Percentiles rank a stretch among this genome's conserved stretches.
These are phyloP conservation scores for Perccottus glenii DNA, from an alignment of 2,113 vertebrate species.

Conservation along the genomic window DNA sequence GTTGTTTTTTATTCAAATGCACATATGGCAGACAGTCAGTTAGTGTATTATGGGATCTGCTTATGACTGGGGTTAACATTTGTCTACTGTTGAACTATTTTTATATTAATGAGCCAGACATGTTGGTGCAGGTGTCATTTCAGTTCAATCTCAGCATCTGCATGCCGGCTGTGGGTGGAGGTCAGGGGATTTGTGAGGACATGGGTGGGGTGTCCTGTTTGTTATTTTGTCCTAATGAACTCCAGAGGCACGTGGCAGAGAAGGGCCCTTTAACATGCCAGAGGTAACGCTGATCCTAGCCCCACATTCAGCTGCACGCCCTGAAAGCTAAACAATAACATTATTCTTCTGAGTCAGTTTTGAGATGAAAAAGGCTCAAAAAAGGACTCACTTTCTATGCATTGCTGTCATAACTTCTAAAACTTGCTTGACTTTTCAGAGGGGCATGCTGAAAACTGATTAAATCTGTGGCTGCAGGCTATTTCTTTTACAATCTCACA, in stretches of 20 bases:
- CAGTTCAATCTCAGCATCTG: constrained; percentile 46
- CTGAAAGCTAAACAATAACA: constrained; percentile 66
- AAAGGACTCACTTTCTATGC: constrained; percentile 6
- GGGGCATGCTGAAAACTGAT: constrained; percentile 22
- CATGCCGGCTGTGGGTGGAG: constrained; percentile 30
- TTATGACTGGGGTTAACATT: constrained; percentile 6
- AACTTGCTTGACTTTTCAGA: constrained; percentile 21
- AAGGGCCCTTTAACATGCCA: constrained; percentile 40
- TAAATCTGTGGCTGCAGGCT: constrained; percentile 52
- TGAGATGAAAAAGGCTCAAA: constrained; percentile 15
- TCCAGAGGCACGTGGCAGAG: constrained; percentile 56
- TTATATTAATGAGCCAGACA: constrained; percentile 15
- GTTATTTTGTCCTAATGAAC: constrained; percentile 62
- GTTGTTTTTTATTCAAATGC: constrained; percentile 3
- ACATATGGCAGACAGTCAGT: background rate
- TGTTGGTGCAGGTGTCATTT: constrained; percentile 52
- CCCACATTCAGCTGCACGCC: constrained; percentile 29
- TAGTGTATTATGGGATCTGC: background rate
- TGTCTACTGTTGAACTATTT: background rate
- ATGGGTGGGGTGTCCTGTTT: constrained; percentile 31
- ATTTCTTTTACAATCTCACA: constrained; percentile 39
- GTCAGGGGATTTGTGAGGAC: constrained; percentile 27
- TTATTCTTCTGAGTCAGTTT: constrained; percentile 47
- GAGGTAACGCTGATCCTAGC: constrained; percentile 31
- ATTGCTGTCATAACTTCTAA: constrained; percentile 1